Conservation (phyloP, 2,113 vertebrate species). For the Buteo buteo region DNA sequence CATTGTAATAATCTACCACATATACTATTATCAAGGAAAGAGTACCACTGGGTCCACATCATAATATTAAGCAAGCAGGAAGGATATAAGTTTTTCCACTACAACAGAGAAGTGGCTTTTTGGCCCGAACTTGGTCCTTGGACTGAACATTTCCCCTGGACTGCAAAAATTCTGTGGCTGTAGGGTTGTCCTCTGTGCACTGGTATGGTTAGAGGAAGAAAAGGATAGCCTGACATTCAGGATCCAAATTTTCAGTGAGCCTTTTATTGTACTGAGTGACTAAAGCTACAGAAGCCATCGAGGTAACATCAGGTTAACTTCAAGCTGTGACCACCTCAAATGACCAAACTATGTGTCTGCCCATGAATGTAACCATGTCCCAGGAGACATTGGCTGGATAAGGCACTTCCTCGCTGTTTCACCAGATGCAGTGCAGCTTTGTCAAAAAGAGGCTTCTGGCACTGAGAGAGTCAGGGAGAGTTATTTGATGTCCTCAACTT, state of each 20-base stretch:
- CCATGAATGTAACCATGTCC: fast-evolving
- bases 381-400: not conserved
- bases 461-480: not conserved
- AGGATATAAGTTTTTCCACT: not conserved
- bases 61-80: not conserved
- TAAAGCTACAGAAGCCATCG: not conserved
- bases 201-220: not conserved
- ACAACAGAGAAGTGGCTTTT: not conserved
- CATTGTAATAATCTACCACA: too few species aligned
- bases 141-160: not conserved
- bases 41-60: too few species aligned
- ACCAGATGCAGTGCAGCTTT: not conserved
- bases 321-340: not conserved
- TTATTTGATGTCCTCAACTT: not conserved
- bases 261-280: not conserved
- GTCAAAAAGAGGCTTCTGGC: not conserved
- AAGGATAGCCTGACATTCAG: not conserved
- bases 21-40: too few species aligned
- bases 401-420: not conserved
- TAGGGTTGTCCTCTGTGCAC: not conserved
- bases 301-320: not conserved
- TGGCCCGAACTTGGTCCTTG: not conserved
- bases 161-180: not conserved
- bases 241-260: not conserved
- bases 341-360: not conserved